Percentiles rank a stretch among this genome's conserved stretches.
Evolutionary conservation across 2,113 vertebrate genomes (phyloP).

Genomic region (Psilopogon haemacephalus): DNA sequence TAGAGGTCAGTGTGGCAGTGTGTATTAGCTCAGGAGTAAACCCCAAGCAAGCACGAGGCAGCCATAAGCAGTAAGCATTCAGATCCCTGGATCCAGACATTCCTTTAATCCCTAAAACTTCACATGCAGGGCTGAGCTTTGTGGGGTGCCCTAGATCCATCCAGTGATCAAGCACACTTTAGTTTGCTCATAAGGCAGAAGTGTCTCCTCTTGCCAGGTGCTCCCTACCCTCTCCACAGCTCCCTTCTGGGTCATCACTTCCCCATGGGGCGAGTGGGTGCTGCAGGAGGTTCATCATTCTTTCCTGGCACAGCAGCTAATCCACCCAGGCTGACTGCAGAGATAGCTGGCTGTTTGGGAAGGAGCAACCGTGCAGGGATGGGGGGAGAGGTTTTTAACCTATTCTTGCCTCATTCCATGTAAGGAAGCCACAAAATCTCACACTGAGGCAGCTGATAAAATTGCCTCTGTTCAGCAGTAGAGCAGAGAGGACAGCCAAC

Average conservation of each 20-base stretch:
- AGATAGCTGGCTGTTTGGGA: neutral
- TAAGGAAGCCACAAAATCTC: neutral
- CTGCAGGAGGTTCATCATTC: constrained; percentile 20
- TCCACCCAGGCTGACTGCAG: constrained; percentile 13
- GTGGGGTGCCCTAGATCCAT: neutral
- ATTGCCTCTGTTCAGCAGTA: neutral
- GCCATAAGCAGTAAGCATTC: neutral
- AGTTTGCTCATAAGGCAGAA: neutral
- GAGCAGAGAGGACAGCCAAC: neutral
- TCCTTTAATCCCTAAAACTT: neutral
- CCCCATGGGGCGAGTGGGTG: neutral
- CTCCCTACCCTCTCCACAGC: neutral
- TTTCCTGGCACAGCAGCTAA: constrained; percentile 52
- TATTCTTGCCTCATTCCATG: neutral
- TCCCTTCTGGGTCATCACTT: constrained; percentile 46
- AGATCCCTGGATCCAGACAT: neutral
- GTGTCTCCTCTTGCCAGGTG: neutral
- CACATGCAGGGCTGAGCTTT: neutral
- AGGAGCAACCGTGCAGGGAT: neutral
- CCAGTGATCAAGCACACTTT: neutral
- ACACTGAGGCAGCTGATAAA: neutral
- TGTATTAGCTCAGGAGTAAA: neutral
- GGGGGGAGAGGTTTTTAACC: neutral
- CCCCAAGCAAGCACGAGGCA: neutral
- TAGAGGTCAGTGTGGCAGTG: accelerated